These are phyloP conservation scores for Phaetusa simplex DNA, from an alignment of 2,113 vertebrate genomes.

Conservation along the genomic window DNA sequence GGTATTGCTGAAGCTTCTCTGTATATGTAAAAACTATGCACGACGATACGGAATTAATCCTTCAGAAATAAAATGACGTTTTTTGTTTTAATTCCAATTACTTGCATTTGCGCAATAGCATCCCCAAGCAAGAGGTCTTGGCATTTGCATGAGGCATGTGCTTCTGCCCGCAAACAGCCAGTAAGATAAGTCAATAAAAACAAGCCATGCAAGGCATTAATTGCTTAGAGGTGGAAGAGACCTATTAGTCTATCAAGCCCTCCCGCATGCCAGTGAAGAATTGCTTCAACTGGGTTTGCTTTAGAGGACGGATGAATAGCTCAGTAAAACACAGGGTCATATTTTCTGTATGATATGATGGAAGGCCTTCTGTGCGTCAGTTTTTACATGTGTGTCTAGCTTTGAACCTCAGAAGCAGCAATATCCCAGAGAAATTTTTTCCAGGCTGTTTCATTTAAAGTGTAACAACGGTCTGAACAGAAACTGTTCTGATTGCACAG, in stretches of 20 bases:
- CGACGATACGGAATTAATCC: neutral
- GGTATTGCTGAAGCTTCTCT: neutral
- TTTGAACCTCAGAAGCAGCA: neutral
- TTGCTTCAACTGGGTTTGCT: neutral
- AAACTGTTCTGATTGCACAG: neutral
- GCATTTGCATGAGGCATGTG: neutral
- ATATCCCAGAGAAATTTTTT: neutral
- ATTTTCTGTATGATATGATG: neutral
- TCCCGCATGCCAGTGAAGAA: neutral
- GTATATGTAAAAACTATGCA: neutral
- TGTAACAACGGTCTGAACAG: neutral
- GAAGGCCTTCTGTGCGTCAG: neutral
- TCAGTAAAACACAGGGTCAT: neutral
- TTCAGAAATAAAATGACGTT: neutral
- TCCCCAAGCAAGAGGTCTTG: neutral
- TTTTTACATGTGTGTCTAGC: neutral
- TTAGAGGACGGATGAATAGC: neutral
- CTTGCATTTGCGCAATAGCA: neutral
- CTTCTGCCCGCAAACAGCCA: neutral
- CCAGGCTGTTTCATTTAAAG: neutral
- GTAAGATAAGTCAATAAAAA: constrained; percentile 35
- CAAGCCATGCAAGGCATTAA: neutral
- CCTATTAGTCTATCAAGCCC: neutral
- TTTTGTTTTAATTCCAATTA: neutral
- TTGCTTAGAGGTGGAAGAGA: constrained; percentile 14